A percentile compares a stretch with the other conserved stretches of the same genome.
phyloP scores from a whole-genome alignment of 2,113 vertebrate genomes.

The Coryphaenoides rupestris region DNA sequence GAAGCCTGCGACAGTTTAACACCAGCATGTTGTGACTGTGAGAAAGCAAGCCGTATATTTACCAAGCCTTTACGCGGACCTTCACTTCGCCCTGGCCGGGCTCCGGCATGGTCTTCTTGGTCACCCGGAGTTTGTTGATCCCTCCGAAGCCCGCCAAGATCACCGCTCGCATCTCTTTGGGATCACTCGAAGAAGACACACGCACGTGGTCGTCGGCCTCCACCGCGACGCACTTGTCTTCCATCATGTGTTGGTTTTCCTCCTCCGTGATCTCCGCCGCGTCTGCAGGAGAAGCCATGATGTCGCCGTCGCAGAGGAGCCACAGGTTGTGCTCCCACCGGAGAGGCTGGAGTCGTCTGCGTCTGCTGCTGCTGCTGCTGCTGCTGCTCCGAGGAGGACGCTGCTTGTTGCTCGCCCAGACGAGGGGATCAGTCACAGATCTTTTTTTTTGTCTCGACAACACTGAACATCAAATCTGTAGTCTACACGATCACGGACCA shows the following conservation, averaged over 20 bases:
- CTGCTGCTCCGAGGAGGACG: no score
- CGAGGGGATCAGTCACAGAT: no score
- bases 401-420: no score
- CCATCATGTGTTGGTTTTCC: constrained; percentile 93
- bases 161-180: constrained; percentile 93
- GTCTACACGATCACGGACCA: no score
- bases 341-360: no score
- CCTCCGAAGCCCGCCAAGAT: constrained; percentile 88
- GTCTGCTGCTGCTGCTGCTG: no score
- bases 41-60: constrained; percentile 40
- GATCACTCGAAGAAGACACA: constrained; percentile 66
- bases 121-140: constrained; percentile 91
- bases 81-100: constrained; percentile 91
- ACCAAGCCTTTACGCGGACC: constrained; percentile 98
- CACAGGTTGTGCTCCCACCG: no score
- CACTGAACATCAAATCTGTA: no score
- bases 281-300: constrained; percentile 87
- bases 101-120: constrained; percentile 89
- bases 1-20: no score
- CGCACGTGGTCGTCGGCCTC: constrained; percentile 69
- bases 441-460: no score
- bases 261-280: constrained; percentile 67
- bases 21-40: no score
- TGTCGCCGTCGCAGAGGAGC: constrained; percentile 50
- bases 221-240: constrained; percentile 69